These are phyloP conservation scores for Nephrotoma appendiculata DNA, from an alignment of 2,888 invertebrate species.

Conservation along the genomic window DNA sequence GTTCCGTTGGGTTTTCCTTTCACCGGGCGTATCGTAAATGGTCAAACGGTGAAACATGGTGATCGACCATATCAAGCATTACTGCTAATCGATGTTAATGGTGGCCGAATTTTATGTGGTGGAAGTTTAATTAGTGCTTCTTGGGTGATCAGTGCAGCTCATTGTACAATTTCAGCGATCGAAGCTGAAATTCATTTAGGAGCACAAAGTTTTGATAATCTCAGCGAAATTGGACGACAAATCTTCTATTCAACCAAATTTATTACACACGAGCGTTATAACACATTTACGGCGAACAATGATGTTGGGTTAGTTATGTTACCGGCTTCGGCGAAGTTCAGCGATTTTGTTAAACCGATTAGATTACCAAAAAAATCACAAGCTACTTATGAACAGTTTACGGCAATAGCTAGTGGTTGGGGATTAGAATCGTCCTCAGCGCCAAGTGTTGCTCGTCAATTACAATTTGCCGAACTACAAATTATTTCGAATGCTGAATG, in stretches of 20 bases:
- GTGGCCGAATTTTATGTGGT: conserved; percentile 27
- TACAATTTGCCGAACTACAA: conserved; percentile 28
- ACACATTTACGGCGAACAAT: conserved; percentile 24
- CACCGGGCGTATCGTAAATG: not conserved
- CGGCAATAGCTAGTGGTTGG: conserved; percentile 30
- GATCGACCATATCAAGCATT: not conserved
- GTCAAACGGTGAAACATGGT: not conserved
- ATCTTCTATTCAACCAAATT: conserved; percentile 24
- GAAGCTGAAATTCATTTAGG: conserved; percentile 25
- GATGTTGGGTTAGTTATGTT: conserved; percentile 29
- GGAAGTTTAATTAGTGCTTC: conserved; percentile 26
- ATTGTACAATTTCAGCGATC: conserved; percentile 19
- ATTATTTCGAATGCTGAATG: conserved; percentile 28
- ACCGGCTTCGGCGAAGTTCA: conserved; percentile 21
- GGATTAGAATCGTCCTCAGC: conserved; percentile 14
- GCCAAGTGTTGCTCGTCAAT: conserved; percentile 20
- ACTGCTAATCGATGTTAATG: not conserved
- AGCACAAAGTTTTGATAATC: conserved; percentile 23
- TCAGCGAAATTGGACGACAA: conserved; percentile 20
- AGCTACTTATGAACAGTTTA: conserved; percentile 20
- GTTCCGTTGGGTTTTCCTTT: not conserved
- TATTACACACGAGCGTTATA: conserved; percentile 26
- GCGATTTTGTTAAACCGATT: conserved; percentile 25
- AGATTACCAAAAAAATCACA: conserved; percentile 17
- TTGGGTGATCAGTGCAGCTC: conserved; percentile 30